These are phyloP conservation scores for Megastigmus dorsalis DNA, from an alignment of 2,888 invertebrate species.

Conservation along the genomic window DNA sequence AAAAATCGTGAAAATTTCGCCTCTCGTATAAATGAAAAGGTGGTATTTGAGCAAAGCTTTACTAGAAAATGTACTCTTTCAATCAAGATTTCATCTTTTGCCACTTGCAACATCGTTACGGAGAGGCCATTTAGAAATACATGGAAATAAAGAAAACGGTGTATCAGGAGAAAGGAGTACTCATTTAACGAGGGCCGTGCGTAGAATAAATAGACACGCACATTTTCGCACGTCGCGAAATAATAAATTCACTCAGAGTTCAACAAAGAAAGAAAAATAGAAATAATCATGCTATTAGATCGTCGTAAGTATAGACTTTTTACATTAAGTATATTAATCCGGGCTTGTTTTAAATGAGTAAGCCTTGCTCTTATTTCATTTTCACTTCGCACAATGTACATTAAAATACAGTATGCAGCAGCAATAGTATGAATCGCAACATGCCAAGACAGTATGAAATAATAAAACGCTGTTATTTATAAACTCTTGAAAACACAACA, in stretches of 20 bases:
- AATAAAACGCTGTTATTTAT: constrained; percentile 71
- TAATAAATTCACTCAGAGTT: neutral
- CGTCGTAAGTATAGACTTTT: neutral
- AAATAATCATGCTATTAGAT: constrained; percentile 8
- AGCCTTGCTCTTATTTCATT: constrained; percentile 54
- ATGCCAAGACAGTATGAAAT: constrained; percentile 70
- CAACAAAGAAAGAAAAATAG: neutral
- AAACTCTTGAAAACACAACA: constrained; percentile 74
- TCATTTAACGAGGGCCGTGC: constrained; percentile 58
- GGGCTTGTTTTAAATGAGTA: constrained; percentile 62
- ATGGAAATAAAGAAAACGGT: constrained; percentile 29
- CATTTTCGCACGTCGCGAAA: neutral
- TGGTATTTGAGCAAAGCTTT: too few species aligned
- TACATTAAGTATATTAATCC: constrained; percentile 16
- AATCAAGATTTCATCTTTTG: neutral
- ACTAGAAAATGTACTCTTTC: neutral
- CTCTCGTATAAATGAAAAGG: too few species aligned
- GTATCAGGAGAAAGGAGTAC: constrained; percentile 55
- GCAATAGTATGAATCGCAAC: constrained; percentile 63
- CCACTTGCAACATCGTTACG: constrained; percentile 35
- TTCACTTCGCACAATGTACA: constrained; percentile 46
- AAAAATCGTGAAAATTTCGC: too few species aligned
- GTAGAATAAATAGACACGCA: neutral
- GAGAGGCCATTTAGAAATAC: constrained; percentile 31
- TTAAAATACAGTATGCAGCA: constrained; percentile 51